phyloP scores from a whole-genome alignment of 2,113 vertebrate genomes.

The Colinus virginianus region DNA sequence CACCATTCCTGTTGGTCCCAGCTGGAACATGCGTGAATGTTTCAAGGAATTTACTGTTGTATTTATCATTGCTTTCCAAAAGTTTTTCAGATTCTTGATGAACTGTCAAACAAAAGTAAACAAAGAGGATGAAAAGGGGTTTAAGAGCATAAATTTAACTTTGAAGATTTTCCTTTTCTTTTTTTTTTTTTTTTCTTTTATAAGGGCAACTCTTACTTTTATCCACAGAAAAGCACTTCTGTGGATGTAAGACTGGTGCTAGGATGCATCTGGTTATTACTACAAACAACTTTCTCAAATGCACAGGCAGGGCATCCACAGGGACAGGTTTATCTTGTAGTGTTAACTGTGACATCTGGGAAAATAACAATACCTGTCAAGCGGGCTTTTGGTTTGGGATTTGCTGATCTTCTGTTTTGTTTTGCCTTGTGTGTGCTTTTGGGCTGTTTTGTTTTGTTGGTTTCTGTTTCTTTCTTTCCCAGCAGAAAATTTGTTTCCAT shows the following conservation, averaged over 20 bases:
- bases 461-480: neutral
- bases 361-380: neutral
- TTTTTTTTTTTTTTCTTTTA: neutral
- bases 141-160: slow-evolving; percentile 43
- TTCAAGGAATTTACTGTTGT: slow-evolving; percentile 49
- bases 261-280: neutral
- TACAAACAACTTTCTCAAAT: slow-evolving; percentile 9
- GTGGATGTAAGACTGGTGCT: slow-evolving; percentile 6
- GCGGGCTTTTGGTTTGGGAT: neutral
- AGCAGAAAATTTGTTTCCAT: neutral
- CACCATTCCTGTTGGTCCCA: neutral
- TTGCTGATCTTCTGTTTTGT: neutral
- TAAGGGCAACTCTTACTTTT: neutral
- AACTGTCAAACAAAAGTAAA: slow-evolving; percentile 20
- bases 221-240: neutral
- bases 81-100: slow-evolving; percentile 20
- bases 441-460: neutral
- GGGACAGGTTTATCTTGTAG: neutral
- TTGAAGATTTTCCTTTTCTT: neutral
- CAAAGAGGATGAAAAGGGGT: slow-evolving; percentile 7
- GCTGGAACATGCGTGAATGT: slow-evolving; percentile 11
- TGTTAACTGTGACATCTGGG: slow-evolving; percentile 30
- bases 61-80: slow-evolving; percentile 54
- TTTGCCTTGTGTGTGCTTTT: slow-evolving; percentile 4
- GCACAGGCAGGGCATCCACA: neutral